Evolutionary conservation across 2,113 vertebrate genomes (phyloP).

Genomic region (Erythrocercus mccallii): DNA sequence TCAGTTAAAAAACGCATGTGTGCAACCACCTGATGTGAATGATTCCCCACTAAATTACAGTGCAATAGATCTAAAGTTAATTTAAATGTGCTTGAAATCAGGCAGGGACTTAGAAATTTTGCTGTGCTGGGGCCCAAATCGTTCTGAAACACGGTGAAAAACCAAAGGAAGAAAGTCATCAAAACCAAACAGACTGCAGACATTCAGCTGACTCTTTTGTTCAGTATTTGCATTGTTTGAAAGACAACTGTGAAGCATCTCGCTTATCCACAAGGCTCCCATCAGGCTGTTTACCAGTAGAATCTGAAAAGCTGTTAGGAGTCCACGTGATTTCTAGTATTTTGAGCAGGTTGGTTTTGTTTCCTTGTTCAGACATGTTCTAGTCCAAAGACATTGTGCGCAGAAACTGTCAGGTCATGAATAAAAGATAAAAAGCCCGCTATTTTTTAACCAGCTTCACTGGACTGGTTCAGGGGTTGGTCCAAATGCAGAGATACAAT

Average conservation of each 20-base stretch:
- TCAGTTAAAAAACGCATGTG: background rate
- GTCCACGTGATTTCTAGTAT: background rate
- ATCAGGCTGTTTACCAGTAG: background rate
- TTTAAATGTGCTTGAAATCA: background rate
- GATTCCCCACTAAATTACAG: background rate
- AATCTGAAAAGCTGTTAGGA: background rate
- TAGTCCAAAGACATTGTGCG: background rate
- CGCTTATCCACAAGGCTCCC: background rate
- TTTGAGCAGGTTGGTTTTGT: background rate
- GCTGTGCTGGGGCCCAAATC: background rate
- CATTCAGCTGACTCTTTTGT: background rate
- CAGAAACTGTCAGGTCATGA: background rate
- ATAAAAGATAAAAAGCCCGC: background rate
- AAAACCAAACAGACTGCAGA: background rate
- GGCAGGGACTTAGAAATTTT: background rate
- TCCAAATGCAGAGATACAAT: background rate
- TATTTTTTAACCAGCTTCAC: background rate
- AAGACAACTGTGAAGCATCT: background rate
- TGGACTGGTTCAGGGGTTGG: background rate
- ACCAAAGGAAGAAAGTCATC: background rate
- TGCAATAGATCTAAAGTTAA: background rate
- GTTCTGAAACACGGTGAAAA: background rate
- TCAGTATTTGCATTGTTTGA: background rate
- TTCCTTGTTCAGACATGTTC: background rate
- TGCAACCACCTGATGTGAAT: background rate